Conservation (phyloP, 2,888 invertebrate species). For the Drosophila buzzatii region DNA sequence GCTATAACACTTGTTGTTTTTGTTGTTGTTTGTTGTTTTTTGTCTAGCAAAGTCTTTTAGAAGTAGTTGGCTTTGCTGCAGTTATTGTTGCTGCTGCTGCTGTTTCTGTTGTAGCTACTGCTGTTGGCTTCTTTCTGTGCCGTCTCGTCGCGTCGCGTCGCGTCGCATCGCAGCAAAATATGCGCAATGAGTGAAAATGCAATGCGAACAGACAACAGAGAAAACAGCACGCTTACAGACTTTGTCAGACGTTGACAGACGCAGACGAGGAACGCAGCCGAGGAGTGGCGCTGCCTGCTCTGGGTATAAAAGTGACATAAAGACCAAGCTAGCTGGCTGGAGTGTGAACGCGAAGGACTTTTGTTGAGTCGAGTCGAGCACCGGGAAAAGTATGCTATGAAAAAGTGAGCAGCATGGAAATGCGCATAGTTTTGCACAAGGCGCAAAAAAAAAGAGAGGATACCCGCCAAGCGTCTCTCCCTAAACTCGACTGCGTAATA, state of each 20-base stretch:
- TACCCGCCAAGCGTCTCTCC: neutral
- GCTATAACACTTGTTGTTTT: slow-evolving; percentile 41
- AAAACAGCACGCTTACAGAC: slow-evolving; percentile 68
- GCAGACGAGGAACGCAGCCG: slow-evolving; percentile 20
- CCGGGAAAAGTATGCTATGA: slow-evolving; percentile 56
- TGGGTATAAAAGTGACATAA: slow-evolving; percentile 10
- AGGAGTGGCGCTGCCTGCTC: neutral
- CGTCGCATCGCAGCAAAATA: slow-evolving; percentile 53
- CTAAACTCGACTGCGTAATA: slow-evolving; percentile 2
- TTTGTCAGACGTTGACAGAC: slow-evolving; percentile 71
- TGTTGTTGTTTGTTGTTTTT: slow-evolving; percentile 33
- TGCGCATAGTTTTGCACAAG: slow-evolving; percentile 67
- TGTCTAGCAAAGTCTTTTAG: slow-evolving; percentile 22
- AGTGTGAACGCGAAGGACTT: slow-evolving; percentile 70
- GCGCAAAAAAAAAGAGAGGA: slow-evolving; percentile 32
- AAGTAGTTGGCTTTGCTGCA: neutral
- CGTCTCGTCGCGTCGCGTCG: slow-evolving; percentile 24
- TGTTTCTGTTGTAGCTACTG: slow-evolving; percentile 20
- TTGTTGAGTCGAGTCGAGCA: slow-evolving; percentile 50
- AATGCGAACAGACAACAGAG: slow-evolving; percentile 63
- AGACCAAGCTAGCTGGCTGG: slow-evolving; percentile 23
- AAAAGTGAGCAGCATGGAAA: slow-evolving; percentile 61
- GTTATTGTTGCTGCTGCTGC: slow-evolving; percentile 17
- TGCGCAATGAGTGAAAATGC: slow-evolving; percentile 70
- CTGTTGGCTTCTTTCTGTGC: slow-evolving; percentile 48